Conservation (phyloP, 2,797 vertebrate species). For the Acanthopagrus latus region DNA sequence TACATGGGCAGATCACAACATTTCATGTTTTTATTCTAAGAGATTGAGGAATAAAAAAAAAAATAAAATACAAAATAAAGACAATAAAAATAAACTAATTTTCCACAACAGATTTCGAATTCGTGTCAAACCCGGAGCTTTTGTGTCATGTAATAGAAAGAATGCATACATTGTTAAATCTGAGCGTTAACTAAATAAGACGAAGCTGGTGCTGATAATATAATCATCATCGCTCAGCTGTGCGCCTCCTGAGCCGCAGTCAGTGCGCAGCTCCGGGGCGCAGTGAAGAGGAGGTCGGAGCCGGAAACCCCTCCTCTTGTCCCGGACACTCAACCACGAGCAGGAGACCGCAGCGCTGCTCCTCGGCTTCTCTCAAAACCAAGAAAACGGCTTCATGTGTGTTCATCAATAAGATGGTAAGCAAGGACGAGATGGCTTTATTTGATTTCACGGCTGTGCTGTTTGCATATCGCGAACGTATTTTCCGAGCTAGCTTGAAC, state of each 20-base stretch:
- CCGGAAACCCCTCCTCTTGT: slow-evolving; percentile 54
- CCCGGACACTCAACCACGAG: neutral
- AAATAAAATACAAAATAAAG: neutral
- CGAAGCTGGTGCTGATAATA: neutral
- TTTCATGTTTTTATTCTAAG: neutral
- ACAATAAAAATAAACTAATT: neutral
- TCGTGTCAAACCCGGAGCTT: neutral
- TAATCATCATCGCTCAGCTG: neutral
- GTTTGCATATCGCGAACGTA: rapidly evolving
- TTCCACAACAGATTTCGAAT: neutral
- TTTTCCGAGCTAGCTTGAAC: neutral
- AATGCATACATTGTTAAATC: neutral
- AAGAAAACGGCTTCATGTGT: neutral
- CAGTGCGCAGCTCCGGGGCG: slow-evolving; percentile 62
- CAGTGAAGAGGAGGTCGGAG: slow-evolving; percentile 15
- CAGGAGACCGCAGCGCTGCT: neutral
- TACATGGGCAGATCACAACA: neutral
- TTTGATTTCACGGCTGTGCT: neutral
- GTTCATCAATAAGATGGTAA: neutral
- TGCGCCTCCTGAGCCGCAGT: neutral
- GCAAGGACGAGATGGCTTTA: neutral
- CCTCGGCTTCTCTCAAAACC: neutral
- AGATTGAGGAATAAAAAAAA: neutral
- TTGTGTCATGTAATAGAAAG: rapidly evolving
- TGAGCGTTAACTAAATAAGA: neutral